Evolutionary conservation across 2,888 invertebrate species (phyloP), one percentile per base, ranked within the genome.

Genomic region (Aleiodes testaceus): DNA sequence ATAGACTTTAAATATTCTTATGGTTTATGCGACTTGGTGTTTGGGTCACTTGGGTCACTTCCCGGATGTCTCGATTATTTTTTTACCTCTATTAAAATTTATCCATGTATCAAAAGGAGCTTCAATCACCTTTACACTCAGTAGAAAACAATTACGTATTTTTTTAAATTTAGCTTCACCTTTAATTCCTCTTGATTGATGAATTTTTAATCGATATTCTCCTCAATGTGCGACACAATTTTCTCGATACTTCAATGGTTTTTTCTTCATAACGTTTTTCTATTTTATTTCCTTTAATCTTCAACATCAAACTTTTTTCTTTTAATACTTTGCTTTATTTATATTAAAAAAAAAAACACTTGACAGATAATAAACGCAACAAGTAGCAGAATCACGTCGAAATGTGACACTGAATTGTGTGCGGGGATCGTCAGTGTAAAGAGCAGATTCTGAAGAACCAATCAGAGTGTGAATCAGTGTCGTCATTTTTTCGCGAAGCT

Each of bases 1-100:
- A 20, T n/a, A 5, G 42, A 42, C 2, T 12, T 12, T 36, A 59
- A 42, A 16, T 18, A 59, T 59, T 42, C 18, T 42, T 59, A 16
- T 42, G 16, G 18, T 59, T 16, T 14, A 12, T 36, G 9, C 42
- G 11, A 59, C 16, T 59, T 18, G 42, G 16, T n/a, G n/a, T 16
- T 44, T 61, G 63, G 78, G 78, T 80, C 77, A 69, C 72, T 65
- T 79, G 76, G 82, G 82, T 83, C 83, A 83, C 81, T 83, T 83
- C 83, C 83, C 81, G 83, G 83, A 83, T 79, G 78, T 75, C 69
- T 65, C 61, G 44, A 70, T 52, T 55, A 14, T 30, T 49, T 66
- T 55, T 44, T 47, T 36, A 53, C 42, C 30, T 70, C 75, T 78
- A 78, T 78, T 76, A 65, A 71, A 74, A 76, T 74, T n/a, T 26